Conservation (phyloP, 2,888 invertebrate genomes). For the Busseola fusca region DNA sequence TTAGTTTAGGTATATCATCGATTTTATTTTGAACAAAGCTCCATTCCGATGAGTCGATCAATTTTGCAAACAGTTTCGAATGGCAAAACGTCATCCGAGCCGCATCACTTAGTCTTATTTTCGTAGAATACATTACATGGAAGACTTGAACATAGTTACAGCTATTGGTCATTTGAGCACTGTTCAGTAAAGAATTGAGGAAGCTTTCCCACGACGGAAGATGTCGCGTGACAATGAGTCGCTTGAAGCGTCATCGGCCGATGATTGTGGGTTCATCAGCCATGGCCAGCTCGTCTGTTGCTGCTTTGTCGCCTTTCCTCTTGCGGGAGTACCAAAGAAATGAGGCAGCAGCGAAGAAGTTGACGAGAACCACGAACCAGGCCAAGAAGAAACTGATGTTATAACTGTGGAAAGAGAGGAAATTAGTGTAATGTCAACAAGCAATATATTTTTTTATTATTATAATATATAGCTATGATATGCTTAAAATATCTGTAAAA, state of each 20-base stretch:
- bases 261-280: conserved; percentile 96
- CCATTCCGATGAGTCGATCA: conserved; percentile 2
- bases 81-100: conserved; percentile 42
- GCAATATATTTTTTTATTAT: neutral
- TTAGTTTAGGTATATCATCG: conserved; percentile 4
- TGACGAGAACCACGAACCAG: conserved; percentile 93
- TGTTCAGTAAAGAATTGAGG: conserved; percentile 83
- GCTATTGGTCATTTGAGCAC: conserved; percentile 87
- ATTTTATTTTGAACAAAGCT: conserved; percentile 16
- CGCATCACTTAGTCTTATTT: conserved; percentile 62
- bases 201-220: conserved; percentile 73
- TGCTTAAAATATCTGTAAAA: conserved; percentile 20
- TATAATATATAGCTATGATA: neutral
- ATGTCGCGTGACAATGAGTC: conserved; percentile 65
- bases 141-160: conserved; percentile 81
- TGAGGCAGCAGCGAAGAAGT: conserved; percentile 91
- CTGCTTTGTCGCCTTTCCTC: conserved; percentile 94
- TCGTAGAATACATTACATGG: conserved; percentile 74
- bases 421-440: neutral
- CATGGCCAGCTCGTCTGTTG: conserved; percentile 94
- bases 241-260: conserved; percentile 88
- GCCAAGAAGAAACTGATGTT: conserved; percentile 93
- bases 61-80: conserved; percentile 20
- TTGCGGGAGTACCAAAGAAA: conserved; percentile 95
- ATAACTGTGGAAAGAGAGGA: conserved; percentile 82